Percentiles rank a stretch among this genome's conserved stretches.
phyloP scores from a whole-genome alignment of 2,113 vertebrate genomes.

The Datnioides undecimradiatus region DNA sequence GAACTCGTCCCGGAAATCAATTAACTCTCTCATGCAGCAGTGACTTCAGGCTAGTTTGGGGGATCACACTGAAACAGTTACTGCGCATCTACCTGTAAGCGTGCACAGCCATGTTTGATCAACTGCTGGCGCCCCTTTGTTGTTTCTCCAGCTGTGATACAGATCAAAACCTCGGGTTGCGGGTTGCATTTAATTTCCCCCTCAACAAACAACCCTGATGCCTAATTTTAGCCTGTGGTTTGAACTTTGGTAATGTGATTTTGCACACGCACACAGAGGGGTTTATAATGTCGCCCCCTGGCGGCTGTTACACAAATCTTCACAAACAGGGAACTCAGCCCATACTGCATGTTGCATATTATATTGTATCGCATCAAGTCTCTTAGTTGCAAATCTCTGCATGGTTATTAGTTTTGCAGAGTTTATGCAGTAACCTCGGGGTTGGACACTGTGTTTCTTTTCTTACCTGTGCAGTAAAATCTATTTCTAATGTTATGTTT shows the following conservation, averaged over 20 bases:
- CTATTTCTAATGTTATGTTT: no score
- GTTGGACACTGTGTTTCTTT: no score
- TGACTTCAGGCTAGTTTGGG: neutral
- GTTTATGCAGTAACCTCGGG: neutral
- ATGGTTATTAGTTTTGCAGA: neutral
- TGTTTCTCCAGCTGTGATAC: neutral
- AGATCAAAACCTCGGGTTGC: neutral
- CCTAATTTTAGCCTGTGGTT: neutral
- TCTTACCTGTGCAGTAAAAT: neutral
- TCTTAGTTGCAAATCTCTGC: no score
- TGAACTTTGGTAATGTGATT: conserved; percentile 6
- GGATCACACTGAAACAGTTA: neutral
- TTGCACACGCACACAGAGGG: no score
- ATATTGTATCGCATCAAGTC: no score
- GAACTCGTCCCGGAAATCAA: neutral
- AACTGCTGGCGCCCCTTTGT: neutral
- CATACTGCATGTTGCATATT: neutral
- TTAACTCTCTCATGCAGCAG: neutral
- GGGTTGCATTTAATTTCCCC: neutral
- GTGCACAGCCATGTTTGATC: neutral
- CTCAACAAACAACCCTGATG: neutral
- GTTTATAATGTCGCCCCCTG: conserved; percentile 8
- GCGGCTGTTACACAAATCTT: neutral
- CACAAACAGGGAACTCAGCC: neutral
- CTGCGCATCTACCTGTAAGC: neutral